Conservation (phyloP, 2,888 invertebrate species). For the Trachelus tabidus region DNA sequence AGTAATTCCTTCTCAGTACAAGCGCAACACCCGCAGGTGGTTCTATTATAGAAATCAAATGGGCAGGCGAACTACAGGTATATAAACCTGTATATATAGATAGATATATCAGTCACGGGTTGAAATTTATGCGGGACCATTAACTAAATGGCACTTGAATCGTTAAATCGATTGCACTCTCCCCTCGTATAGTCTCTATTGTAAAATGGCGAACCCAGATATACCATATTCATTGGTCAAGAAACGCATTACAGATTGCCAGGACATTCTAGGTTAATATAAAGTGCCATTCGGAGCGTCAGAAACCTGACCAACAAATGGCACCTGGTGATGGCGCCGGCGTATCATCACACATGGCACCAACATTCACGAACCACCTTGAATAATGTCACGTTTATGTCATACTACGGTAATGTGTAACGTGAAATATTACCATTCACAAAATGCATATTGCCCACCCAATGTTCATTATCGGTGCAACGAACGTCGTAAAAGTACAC, state of each 20-base stretch:
- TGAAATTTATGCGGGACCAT: not conserved
- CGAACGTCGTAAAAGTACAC: not conserved
- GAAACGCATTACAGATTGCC: not conserved
- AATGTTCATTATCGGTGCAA: not conserved
- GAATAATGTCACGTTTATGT: not conserved
- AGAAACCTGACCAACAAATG: not conserved
- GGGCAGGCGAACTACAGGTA: not conserved
- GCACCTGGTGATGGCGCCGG: not conserved
- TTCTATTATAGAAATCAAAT: not conserved
- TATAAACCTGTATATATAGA: no score
- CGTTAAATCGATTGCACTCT: not conserved
- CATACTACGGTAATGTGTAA: not conserved
- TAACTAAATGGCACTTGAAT: not conserved
- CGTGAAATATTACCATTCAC: not conserved
- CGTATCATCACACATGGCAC: not conserved
- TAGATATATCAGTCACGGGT: no score
- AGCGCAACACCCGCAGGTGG: not conserved
- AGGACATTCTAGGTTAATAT: not conserved
- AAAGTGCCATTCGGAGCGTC: not conserved
- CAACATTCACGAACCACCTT: not conserved
- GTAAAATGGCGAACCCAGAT: not conserved
- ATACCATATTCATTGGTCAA: not conserved
- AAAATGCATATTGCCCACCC: not conserved
- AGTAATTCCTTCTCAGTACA: not conserved
- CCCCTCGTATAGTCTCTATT: not conserved